Conservation (phyloP, 1,140 invertebrate genomes). For the Panagrolaimus sp. region DNA sequence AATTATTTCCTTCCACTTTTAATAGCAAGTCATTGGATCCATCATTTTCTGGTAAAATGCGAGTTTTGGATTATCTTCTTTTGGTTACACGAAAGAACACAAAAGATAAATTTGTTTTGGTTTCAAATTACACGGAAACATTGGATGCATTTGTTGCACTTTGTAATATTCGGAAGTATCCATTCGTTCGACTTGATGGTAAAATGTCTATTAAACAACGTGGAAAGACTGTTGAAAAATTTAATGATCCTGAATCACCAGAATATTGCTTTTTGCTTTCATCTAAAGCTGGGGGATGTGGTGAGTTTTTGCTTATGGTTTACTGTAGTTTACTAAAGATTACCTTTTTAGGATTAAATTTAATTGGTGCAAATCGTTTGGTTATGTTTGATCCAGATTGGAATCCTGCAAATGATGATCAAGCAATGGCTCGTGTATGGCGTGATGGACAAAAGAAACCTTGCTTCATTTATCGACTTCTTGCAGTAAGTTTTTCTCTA, state of each 20-base stretch:
- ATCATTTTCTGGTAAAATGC: slow-evolving; percentile 74
- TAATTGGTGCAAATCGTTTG: slow-evolving; percentile 98
- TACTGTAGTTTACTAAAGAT: slow-evolving; percentile 72
- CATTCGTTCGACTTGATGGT: slow-evolving; percentile 87
- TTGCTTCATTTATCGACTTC: slow-evolving; percentile 87
- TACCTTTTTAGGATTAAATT: slow-evolving; percentile 98
- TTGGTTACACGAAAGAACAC: slow-evolving; percentile 80
- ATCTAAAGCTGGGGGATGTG: slow-evolving; percentile 95
- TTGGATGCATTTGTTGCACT: slow-evolving; percentile 87
- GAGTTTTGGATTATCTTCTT: slow-evolving; percentile 84
- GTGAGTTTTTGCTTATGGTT: slow-evolving; percentile 82
- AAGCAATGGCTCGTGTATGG: slow-evolving; percentile 99
- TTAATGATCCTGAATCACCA: slow-evolving; percentile 78
- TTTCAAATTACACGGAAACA: slow-evolving; percentile 99
- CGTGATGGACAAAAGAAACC: slow-evolving; percentile 97
- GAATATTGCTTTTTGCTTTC: slow-evolving; percentile 95
- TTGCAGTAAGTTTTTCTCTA: slow-evolving; percentile 68
- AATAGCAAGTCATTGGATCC: slow-evolving; percentile 63
- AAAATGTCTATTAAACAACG: slow-evolving; percentile 96
- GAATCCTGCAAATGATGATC: slow-evolving; percentile 99
- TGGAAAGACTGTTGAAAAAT: slow-evolving; percentile 88
- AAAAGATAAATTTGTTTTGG: slow-evolving; percentile 91
- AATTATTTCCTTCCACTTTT: slow-evolving; percentile 71
- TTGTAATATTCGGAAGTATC: slow-evolving; percentile 59
- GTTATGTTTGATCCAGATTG: slow-evolving; percentile 99